These are phyloP conservation scores for Thripadectes ignobilis DNA, from an alignment of 2,797 vertebrate species.

Conservation along the genomic window DNA sequence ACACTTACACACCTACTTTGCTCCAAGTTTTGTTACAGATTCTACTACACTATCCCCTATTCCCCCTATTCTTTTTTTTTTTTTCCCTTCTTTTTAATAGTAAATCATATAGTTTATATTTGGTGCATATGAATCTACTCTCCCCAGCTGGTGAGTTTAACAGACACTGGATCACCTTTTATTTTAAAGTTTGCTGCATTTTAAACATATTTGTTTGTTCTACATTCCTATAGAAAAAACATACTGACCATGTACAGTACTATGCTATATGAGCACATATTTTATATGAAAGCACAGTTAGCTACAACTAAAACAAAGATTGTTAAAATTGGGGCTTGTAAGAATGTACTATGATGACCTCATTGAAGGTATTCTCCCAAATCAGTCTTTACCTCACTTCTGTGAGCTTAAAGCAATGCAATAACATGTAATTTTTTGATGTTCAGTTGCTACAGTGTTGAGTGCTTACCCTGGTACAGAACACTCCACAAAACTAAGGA, in stretches of 20 bases:
- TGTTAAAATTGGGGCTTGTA: background rate
- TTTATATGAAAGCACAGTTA: background rate
- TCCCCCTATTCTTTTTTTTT: no score
- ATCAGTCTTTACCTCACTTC: background rate
- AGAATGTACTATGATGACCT: background rate
- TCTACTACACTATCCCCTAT: background rate
- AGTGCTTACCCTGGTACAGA: background rate
- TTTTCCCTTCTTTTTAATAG: background rate
- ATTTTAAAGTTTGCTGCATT: background rate
- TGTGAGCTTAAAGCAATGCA: background rate
- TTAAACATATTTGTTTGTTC: background rate
- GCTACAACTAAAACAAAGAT: background rate
- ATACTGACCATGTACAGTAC: fast-evolving
- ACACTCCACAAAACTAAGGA: background rate
- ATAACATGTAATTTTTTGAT: background rate
- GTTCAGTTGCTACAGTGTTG: background rate
- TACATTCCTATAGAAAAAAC: background rate
- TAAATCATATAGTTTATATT: background rate
- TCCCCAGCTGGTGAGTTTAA: background rate
- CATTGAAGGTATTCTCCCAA: background rate
- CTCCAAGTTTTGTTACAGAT: background rate
- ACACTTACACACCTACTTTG: fast-evolving
- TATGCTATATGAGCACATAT: background rate
- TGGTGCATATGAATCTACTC: fast-evolving
- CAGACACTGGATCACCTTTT: background rate